Evolutionary conservation across 2,888 invertebrate species (phyloP).

Genomic region (Deilephila elpenor): DNA sequence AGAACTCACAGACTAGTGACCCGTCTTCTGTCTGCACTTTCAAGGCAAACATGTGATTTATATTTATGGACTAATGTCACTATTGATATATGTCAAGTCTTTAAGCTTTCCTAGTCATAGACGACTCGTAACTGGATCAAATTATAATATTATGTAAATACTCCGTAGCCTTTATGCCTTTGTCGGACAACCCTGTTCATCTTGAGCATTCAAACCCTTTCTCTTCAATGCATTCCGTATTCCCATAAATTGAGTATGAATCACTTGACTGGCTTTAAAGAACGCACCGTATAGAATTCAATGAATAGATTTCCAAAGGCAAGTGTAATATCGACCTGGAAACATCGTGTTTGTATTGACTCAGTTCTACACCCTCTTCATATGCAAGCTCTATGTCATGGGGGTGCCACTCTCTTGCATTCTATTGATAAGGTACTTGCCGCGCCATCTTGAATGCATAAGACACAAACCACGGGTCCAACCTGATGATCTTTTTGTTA

Average conservation of each 20-base stretch:
- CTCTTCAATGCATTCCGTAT: conserved; percentile 14
- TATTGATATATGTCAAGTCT: background rate
- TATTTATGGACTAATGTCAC: background rate
- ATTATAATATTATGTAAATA: background rate
- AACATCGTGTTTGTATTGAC: conserved; percentile 13
- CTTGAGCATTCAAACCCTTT: conserved; percentile 6
- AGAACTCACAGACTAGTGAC: background rate
- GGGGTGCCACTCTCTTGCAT: no score
- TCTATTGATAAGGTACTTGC: no score
- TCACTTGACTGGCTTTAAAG: background rate
- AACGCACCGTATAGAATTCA: background rate
- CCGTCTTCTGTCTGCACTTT: background rate
- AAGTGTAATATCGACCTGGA: conserved; percentile 18
- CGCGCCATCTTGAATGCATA: no score
- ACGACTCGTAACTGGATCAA: background rate
- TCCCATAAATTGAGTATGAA: conserved; percentile 7
- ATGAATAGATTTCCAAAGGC: conserved; percentile 13
- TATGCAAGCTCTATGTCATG: background rate
- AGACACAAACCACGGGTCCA: no score
- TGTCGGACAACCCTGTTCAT: background rate
- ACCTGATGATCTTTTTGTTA: no score
- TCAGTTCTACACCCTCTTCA: background rate
- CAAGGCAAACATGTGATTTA: conserved; percentile 3
- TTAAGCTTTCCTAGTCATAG: background rate
- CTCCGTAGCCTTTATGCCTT: background rate